Conservation (phyloP, 2,797 vertebrate species). For the Erethizon dorsatum region DNA sequence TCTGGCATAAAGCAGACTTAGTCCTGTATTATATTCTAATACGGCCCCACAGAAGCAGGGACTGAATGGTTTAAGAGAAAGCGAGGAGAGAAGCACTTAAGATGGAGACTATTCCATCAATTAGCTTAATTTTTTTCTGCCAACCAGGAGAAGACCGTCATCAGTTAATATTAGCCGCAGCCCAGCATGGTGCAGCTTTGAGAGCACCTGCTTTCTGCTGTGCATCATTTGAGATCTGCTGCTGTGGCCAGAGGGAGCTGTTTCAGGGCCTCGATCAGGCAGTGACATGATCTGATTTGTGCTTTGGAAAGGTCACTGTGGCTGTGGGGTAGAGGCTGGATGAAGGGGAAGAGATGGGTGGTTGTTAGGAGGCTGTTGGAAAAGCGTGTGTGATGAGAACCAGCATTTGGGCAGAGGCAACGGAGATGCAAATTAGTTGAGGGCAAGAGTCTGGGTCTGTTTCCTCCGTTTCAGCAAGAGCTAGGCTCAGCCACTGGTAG, state of each 20-base stretch:
- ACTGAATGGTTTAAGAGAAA: conserved; percentile 47
- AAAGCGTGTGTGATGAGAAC: not conserved
- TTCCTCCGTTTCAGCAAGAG: not conserved
- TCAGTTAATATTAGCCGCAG: conserved; percentile 58
- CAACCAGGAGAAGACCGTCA: conserved; percentile 43
- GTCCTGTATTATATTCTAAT: not conserved
- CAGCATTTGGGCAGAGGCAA: not conserved
- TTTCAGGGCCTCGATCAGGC: conserved; percentile 64
- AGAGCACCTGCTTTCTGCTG: conserved; percentile 42
- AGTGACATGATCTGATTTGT: conserved; percentile 71
- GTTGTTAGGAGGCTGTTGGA: not conserved
- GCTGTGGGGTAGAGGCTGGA: not conserved
- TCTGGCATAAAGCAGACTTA: not conserved
- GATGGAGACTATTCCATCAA: conserved; percentile 68
- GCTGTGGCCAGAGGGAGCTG: conserved; percentile 68
- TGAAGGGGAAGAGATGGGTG: not conserved
- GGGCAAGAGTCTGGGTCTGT: not conserved
- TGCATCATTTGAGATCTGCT: not conserved
- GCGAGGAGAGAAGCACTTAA: conserved; percentile 53
- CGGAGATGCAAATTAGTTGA: not conserved
- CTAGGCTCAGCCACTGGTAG: not conserved
- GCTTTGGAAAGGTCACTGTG: conserved; percentile 67
- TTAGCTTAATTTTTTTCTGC: conserved; percentile 72
- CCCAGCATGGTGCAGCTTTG: not conserved
- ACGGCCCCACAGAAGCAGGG: not conserved